Evolutionary conservation across 2,888 invertebrate species (phyloP), one percentile per base, ranked within the genome.

Genomic region (Hybos culiciformis): DNA sequence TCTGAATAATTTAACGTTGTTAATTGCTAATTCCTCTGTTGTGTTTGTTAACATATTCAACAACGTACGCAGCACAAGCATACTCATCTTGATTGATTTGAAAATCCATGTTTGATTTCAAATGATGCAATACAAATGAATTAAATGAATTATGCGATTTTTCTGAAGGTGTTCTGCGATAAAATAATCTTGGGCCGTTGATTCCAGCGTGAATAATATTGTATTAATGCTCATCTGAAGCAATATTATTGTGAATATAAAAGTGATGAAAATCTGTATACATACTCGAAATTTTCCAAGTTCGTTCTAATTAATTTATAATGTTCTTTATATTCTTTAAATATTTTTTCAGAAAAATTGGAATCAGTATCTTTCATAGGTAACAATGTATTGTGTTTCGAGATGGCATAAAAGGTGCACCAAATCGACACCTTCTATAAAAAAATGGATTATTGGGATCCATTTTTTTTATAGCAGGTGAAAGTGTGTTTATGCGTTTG

Each of bases 121-220:
- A 32, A 3, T 26, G 15, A 17, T 36, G 23, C 11, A 36, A 34
- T 17, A 42, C 17, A 17, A 34, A 42, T 26, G 42, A 37, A 42
- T 42, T 42, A 29, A 36, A 42, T 12, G 26, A 5, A 24, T 42
- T 42, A 17, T 34, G 23, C 43, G 39, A 43, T 29, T 19, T 21
- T 24, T 43, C 34, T 7, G 11, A 4, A 4, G 26, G 33, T 6
- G 9, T 7, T 3, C 41, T 20, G 14, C 33, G 32, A n/a, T 15
- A 11, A 7, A 41, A 32, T 9, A 41, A 19, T 21, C n/a, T 14
- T 20, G 33, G 32, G 4, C 41, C 20, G n/a, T 5, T 21, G 15
- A 41, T 41, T n/a, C 41, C 41, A 4, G 33, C 41, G 3, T 19
- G 31, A 20, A 41, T 5, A 20, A 41, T 41, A 4, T 33, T 12